Base-by-base conservation (phyloP, 2,888 invertebrate species). In the Laothoe populi region DNA sequence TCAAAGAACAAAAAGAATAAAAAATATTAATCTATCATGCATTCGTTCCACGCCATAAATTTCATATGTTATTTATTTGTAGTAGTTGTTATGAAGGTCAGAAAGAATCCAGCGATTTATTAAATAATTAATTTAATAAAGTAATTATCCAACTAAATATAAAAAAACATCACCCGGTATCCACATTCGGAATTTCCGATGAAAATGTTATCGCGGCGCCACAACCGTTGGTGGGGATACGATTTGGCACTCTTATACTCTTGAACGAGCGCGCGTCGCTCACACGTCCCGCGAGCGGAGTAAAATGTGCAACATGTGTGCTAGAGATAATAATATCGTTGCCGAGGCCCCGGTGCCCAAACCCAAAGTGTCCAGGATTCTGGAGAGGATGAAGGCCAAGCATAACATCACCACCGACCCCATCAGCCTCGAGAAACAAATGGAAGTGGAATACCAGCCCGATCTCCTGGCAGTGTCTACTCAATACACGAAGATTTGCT, bases 391-490 rank as follows among this genome's bases (percentile, higher is more conserved):
- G 81, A 93, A 93, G 87, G 82, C 70, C 66, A 92, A 92, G 70
- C 93, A 93, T 68, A 90, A 89, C 61, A 86, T 92, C 59, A 75
- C 81, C 48, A 92, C 90, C 1, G 84, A 91, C 59, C 92, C 91
- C 3, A 70, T 70, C 26, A 79, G 82, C 65, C 79, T 76, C 2
- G 84, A 86, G 63, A 87, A 81, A 61, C 85, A 86, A 82, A 86
- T 78, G 75, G 86, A 83, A 71, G 87, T 88, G 62, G 88, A 75
- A 4, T 93, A 87, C 78, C 91, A 85, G 79, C 92, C 87, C 19
- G 93, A 94, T 69, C 83, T 93, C 31, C 84, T 94, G 21, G 87
- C 93, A 0, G 75, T 91, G 24, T 92, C 92, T 66, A 94, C 93
- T 0, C 87, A 91, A 65, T 86, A 84, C 69, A 91, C 92, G 65